Conservation (phyloP, 2,888 invertebrate species). For the Dasypogon diadema region DNA sequence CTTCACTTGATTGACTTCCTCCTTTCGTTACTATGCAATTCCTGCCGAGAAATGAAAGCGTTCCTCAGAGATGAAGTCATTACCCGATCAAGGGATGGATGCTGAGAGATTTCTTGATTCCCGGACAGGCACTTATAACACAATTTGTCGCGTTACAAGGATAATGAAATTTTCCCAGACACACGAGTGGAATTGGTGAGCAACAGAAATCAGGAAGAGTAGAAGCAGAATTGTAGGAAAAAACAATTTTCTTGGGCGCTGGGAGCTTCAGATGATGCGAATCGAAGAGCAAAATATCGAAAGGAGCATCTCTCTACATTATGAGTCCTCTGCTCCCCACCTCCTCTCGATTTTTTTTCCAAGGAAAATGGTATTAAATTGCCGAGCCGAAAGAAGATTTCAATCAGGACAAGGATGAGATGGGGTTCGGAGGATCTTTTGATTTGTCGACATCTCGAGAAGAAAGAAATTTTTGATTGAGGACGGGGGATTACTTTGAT, state of each 20-base stretch:
- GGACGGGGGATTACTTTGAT: too few relatives aligned
- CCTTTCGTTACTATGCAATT: neutral
- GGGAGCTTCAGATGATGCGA: neutral
- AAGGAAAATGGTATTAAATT: too few relatives aligned
- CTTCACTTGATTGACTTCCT: neutral
- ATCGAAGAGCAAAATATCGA: too few relatives aligned
- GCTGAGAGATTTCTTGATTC: neutral
- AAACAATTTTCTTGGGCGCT: neutral
- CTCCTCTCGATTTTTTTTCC: too few relatives aligned
- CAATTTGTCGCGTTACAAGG: slow-evolving; percentile 5
- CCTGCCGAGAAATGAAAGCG: neutral
- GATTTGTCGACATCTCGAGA: too few relatives aligned
- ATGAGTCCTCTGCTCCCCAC: too few relatives aligned
- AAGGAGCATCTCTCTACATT: too few relatives aligned
- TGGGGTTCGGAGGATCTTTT: too few relatives aligned
- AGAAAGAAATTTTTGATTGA: too few relatives aligned
- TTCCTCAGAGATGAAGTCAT: neutral
- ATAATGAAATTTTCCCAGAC: slow-evolving; percentile 1
- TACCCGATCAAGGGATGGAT: neutral
- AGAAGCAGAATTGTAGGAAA: neutral
- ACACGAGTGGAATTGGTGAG: neutral
- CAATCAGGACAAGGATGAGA: too few relatives aligned
- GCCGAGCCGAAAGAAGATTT: too few relatives aligned
- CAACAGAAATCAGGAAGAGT: neutral
- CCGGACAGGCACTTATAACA: neutral